Base-by-base conservation (phyloP, 2,113 vertebrate species). In the Nothobranchius furzeri region DNA sequence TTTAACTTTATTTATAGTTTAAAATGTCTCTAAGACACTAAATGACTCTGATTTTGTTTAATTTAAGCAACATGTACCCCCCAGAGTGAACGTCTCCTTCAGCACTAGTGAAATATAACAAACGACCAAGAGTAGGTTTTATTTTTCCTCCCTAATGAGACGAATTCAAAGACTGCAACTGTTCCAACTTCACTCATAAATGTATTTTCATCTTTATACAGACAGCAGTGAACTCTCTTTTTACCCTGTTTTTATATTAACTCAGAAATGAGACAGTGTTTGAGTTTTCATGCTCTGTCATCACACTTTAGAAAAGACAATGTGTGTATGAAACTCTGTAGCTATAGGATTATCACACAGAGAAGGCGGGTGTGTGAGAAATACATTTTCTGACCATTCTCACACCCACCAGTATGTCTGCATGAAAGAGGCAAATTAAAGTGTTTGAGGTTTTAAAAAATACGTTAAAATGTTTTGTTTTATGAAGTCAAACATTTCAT, bases 161-260 rank as follows among this genome's bases (percentile, higher is more conserved):
- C 1, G 17, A 15, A 17, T 52, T n/a, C 9, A 12, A 9, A 68
- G 17, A 52, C 24, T 57, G 25, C 36, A 24, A 48, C 50, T 69
- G 63, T 64, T 69, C 46, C 59, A 50, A 51, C 46, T 45, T 37
- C 4, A 12, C 68, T 42, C 52, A 49, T 47, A 68, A 72, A 59
- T 57, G 42, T n/a, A 55, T 11, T 65, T 53, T 15, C 8, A 57
- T 50, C 45, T 11, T 17, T 15, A 40, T 52, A 47, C 14, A 56
- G 15, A 12, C 4, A 7, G 50, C 15, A 43, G 40, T 60, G 45
- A 76, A 52, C 37, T 76, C 71, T 75, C 2, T 46, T 78, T 24
- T 60, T 48, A 20, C 79, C 55, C 11, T 54, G n/a, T 59, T 60
- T 82, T 53, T 52, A 53, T 58, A 58, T 47, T 43, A n/a, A 24